Evolutionary conservation across 2,888 invertebrate genomes (phyloP), one percentile per base, ranked within the genome.

Genomic region (Drosophila diplacantha): DNA sequence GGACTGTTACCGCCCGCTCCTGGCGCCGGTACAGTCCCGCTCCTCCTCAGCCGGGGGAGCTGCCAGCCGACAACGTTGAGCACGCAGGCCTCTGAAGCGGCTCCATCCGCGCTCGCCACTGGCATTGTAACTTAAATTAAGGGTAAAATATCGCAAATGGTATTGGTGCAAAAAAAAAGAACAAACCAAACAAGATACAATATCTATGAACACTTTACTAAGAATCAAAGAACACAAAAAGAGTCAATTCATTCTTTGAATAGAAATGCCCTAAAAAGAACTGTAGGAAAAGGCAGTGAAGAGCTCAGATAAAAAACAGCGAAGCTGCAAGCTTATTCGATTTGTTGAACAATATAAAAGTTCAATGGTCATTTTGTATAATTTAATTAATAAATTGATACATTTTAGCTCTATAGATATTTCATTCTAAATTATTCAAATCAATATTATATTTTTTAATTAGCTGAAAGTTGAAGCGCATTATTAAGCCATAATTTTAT

Each of bases 121-220:
- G 79, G 82, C 75, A 72, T 69, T 84, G 83, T 85, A 83, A 81
- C 76, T 79, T 74, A 69, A 80, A 81, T 84, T 85, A 86, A 86
- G 86, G 86, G 86, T 86, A 86, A 86, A 86, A 86, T 86, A 86
- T 86, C 86, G 86, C 83, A 86, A 83, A 85, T 83, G 84, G 86
- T 86, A 86, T 86, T 86, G 86, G 86, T 85, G 86, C 64, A 64
- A 72, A 72, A 71, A 74, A 72, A 72, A 52, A 46, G 24, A 53
- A 71, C 58, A 63, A 46, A 50, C 60, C 63, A 66, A 47, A 51
- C 14, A 64, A 49, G 29, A 16, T 32, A 58, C 44, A 50, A 50
- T 50, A 59, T 56, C 16, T 53, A 41, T 18, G 14, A 35, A 69
- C 47, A 52, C 43, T 39, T 58, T 14, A 37, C 31, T 49, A 44